Evolutionary conservation across 2,888 invertebrate genomes (phyloP).

Genomic region (Ichneumon xanthorius): DNA sequence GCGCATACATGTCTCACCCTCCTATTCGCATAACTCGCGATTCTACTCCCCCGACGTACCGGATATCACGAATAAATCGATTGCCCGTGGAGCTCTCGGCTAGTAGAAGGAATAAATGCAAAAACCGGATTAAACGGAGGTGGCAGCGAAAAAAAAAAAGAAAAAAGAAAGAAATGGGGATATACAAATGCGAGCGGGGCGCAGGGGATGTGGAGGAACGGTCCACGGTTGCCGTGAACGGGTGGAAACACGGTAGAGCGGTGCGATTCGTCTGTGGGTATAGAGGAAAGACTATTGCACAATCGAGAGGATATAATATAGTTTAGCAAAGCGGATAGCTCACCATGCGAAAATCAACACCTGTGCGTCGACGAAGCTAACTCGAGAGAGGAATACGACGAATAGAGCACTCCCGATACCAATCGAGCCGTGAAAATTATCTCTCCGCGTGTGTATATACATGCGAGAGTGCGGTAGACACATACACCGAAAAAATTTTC

Average conservation of each 20-base stretch:
- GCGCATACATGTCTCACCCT: slow-evolving; percentile 22
- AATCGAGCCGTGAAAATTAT: slow-evolving; percentile 12
- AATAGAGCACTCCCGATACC: slow-evolving; percentile 2
- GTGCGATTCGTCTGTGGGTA: neutral
- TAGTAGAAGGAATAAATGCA: slow-evolving; percentile 42
- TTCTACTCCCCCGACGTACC: slow-evolving; percentile 9
- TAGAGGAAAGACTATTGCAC: slow-evolving; percentile 22
- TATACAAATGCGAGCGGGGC: slow-evolving; percentile 16
- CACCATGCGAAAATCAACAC: slow-evolving; percentile 52
- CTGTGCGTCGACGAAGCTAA: slow-evolving; percentile 28
- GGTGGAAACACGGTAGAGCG: neutral
- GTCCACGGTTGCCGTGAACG: slow-evolving; percentile 7
- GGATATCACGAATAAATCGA: slow-evolving; percentile 51
- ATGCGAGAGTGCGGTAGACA: neutral
- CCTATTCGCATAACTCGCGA: slow-evolving; percentile 10
- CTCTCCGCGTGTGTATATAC: neutral
- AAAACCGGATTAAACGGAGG: slow-evolving; percentile 53
- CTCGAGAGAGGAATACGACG: slow-evolving; percentile 22
- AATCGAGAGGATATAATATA: slow-evolving; percentile 36
- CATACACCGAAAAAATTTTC: neutral
- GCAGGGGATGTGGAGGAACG: neutral
- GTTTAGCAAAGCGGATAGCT: slow-evolving; percentile 31
- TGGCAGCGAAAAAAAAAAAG: neutral
- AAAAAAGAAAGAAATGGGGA: neutral
- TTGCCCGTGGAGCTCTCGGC: slow-evolving; percentile 22